A percentile compares a stretch with the other conserved stretches of the same genome.
Evolutionary conservation across 2,797 vertebrate species (phyloP).

Genomic region (Chelon labrosus): DNA sequence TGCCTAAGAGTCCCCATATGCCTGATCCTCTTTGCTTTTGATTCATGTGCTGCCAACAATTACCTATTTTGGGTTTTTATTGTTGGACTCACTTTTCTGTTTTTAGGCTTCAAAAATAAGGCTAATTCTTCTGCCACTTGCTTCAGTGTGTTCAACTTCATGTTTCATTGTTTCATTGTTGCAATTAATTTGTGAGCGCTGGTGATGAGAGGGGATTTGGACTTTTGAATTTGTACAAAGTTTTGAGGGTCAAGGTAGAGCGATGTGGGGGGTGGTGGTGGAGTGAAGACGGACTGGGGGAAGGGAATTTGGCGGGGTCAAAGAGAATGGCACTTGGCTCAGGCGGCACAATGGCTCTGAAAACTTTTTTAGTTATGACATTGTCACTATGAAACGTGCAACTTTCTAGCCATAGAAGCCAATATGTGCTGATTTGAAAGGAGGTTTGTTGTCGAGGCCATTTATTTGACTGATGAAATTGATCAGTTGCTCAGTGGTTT

Average conservation of each 20-base stretch:
- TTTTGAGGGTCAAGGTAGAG: slow-evolving; percentile 88
- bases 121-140: not conserved
- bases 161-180: slow-evolving; percentile 80
- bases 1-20: not conserved
- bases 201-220: slow-evolving; percentile 83
- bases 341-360: slow-evolving; percentile 49
- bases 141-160: slow-evolving; percentile 40
- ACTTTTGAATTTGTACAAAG: slow-evolving; percentile 85
- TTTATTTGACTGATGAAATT: slow-evolving; percentile 31
- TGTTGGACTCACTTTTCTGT: not conserved
- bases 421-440: not conserved
- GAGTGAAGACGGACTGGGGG: slow-evolving; percentile 65
- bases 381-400: slow-evolving; percentile 35
- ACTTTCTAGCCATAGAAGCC: slow-evolving; percentile 17
- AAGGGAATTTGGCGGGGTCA: slow-evolving; percentile 69
- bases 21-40: slow-evolving; percentile 6
- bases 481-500: slow-evolving; percentile 18
- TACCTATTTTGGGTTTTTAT: slow-evolving; percentile 26
- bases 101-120: not conserved
- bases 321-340: slow-evolving; percentile 55
- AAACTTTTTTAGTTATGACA: slow-evolving; percentile 58
- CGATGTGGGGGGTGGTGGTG: slow-evolving; percentile 31
- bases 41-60: slow-evolving; percentile 31
- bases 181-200: slow-evolving; percentile 65
- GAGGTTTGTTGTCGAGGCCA: not conserved